These are phyloP conservation scores for Orthosia cruda DNA, from an alignment of 2,888 invertebrate genomes.

Conservation along the genomic window DNA sequence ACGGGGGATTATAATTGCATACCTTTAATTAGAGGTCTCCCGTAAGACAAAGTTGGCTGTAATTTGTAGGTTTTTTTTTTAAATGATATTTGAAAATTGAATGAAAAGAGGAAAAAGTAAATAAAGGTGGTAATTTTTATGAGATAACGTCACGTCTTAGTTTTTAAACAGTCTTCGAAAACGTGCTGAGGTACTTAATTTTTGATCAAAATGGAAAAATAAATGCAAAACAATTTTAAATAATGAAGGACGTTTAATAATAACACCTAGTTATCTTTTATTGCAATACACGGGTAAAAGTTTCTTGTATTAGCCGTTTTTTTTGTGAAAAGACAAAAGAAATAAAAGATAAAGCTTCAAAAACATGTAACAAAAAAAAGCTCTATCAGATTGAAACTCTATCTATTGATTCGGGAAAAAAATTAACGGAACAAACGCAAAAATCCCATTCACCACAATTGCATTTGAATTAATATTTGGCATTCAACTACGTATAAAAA, in stretches of 20 bases:
- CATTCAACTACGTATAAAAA: constrained; percentile 36
- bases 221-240: no score
- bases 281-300: no score
- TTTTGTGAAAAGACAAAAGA: neutral
- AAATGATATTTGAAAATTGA: constrained; percentile 1
- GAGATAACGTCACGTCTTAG: neutral
- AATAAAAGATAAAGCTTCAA: neutral
- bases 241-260: no score
- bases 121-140: neutral
- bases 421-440: constrained; percentile 14
- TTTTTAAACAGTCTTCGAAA: no score
- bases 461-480: constrained; percentile 49
- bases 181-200: no score
- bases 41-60: constrained; percentile 45
- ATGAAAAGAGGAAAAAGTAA: neutral
- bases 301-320: neutral
- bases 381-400: neutral
- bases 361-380: neutral
- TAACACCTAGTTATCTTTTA: no score
- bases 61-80: constrained; percentile 31
- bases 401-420: neutral
- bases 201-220: no score
- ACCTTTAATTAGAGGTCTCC: constrained; percentile 62
- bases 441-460: constrained; percentile 34
- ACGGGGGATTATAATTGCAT: constrained; percentile 57